Evolutionary conservation across 2,113 vertebrate species (phyloP).

Genomic region (Cervus canadensis): DNA sequence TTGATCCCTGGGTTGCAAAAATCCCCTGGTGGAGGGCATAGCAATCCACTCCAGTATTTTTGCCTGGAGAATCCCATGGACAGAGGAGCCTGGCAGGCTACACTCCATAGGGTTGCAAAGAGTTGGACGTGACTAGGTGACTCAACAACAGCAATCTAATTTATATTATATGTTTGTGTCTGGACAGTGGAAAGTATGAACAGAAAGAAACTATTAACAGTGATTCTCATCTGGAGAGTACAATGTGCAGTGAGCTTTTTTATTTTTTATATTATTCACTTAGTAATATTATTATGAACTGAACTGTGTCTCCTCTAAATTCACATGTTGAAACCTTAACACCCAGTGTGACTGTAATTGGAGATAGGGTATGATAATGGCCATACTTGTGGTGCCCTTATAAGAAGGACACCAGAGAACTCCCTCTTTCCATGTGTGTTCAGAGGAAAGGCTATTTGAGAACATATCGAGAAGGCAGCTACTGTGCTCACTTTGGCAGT

Average conservation of each 20-base stretch:
- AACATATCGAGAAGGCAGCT: background rate
- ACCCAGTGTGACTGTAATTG: background rate
- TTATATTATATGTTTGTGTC: background rate
- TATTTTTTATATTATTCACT: background rate
- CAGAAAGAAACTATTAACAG: background rate
- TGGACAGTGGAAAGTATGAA: background rate
- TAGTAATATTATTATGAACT: background rate
- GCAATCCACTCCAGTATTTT: background rate
- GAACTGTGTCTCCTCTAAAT: background rate
- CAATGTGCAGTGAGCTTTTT: background rate
- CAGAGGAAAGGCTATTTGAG: background rate
- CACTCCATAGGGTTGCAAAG: background rate
- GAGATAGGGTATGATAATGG: background rate
- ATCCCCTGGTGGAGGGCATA: background rate
- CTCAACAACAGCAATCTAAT: background rate
- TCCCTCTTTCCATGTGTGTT: background rate
- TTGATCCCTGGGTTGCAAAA: background rate
- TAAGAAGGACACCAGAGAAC: background rate
- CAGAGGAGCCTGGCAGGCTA: background rate
- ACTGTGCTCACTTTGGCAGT: background rate
- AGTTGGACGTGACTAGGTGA: background rate
- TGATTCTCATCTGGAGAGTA: background rate
- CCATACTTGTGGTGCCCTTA: background rate
- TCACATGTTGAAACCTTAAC: background rate
- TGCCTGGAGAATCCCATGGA: background rate